Evolutionary conservation across 2,797 vertebrate genomes (phyloP).

Genomic region (Argya squamiceps): DNA sequence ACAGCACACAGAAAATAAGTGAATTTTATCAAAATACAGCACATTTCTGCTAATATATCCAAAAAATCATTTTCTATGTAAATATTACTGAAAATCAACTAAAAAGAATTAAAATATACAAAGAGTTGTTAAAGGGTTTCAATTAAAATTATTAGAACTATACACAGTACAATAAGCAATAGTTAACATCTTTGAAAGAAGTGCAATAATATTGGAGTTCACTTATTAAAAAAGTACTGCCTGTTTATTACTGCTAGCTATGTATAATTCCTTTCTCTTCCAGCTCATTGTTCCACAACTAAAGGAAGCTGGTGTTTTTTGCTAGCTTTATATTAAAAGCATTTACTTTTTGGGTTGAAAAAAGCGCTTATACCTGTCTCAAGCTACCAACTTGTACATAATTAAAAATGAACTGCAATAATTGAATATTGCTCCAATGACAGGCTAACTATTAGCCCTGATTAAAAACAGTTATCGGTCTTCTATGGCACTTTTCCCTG

Average conservation of each 20-base stretch:
- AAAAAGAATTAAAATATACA: constrained; percentile 86
- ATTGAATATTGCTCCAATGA: constrained; percentile 86
- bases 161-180: constrained; percentile 83
- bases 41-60: constrained; percentile 79
- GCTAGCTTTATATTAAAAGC: constrained; percentile 64
- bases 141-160: constrained; percentile 82
- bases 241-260: constrained; percentile 57
- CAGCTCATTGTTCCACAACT: constrained; percentile 46
- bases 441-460: constrained; percentile 73
- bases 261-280: constrained; percentile 25
- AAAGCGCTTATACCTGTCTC: constrained; percentile 59
- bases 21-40: constrained; percentile 83
- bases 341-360: constrained; percentile 58
- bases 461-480: constrained; percentile 89
- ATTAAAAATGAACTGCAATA: constrained; percentile 73
- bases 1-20: constrained; percentile 78
- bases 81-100: constrained; percentile 79
- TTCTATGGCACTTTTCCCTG: constrained; percentile 92
- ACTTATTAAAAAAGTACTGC: constrained; percentile 73
- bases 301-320: constrained; percentile 54
- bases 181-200: constrained; percentile 80
- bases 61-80: constrained; percentile 82
- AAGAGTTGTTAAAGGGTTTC: constrained; percentile 90
- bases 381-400: constrained; percentile 68
- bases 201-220: constrained; percentile 77